These are phyloP conservation scores for Drosophila equinoxialis DNA, from an alignment of 1,140 invertebrate genomes.

Conservation along the genomic window DNA sequence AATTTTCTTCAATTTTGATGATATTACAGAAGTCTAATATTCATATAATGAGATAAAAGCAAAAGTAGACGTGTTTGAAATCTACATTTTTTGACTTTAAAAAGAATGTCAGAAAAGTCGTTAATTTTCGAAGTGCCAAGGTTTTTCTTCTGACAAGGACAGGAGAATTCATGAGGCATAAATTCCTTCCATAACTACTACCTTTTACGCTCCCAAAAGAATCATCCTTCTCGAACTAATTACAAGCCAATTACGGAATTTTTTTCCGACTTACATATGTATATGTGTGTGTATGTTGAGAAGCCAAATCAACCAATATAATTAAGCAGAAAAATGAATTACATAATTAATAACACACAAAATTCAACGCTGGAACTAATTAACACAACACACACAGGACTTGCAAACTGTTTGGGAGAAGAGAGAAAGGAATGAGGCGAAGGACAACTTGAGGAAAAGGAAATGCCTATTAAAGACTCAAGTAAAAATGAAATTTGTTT, in stretches of 20 bases:
- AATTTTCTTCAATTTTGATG: too few relatives aligned
- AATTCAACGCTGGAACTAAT: conserved; percentile 53
- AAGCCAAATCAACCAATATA: conserved; percentile 41
- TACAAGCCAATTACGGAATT: conserved; percentile 56
- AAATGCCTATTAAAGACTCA: conserved; percentile 5
- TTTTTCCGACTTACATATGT: conserved; percentile 32
- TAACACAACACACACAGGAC: conserved; percentile 33
- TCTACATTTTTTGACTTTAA: too few relatives aligned
- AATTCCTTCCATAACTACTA: conserved; percentile 10
- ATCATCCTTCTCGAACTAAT: conserved; percentile 41
- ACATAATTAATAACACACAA: conserved; percentile 60
- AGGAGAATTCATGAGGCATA: conserved; percentile 10
- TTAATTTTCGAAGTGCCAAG: too few relatives aligned
- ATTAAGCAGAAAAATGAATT: conserved; percentile 64
- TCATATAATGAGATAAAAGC: too few relatives aligned
- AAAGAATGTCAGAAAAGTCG: too few relatives aligned
- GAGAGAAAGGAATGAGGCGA: conserved; percentile 5
- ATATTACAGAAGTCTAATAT: too few relatives aligned
- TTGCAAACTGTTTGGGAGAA: conserved; percentile 11
- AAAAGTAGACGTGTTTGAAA: too few relatives aligned
- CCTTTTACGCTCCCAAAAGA: conserved; percentile 10
- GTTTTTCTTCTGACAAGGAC: too few relatives aligned
- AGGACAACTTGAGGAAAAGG: neutral
- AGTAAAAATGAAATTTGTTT: conserved; percentile 11
- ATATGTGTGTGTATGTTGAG: neutral